Evolutionary conservation across 2,113 vertebrate genomes (phyloP).

Genomic region (Oxyruncus cristatus): DNA sequence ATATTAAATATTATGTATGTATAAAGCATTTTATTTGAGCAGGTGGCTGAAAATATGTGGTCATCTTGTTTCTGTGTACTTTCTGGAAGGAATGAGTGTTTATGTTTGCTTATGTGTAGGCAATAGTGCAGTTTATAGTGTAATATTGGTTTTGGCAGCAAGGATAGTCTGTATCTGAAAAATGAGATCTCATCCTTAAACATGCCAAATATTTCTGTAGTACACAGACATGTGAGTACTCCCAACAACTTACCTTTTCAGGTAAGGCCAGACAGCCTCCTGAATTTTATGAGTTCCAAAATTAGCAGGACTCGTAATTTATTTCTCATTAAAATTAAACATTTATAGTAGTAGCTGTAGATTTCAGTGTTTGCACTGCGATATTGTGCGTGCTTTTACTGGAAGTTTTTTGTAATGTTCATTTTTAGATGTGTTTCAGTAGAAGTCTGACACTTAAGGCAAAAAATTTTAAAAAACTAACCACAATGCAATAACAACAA

Average conservation of each 20-base stretch:
- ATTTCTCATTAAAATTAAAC: background rate
- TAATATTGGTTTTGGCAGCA: background rate
- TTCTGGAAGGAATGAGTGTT: background rate
- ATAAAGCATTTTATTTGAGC: background rate
- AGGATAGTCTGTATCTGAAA: background rate
- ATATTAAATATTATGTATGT: background rate
- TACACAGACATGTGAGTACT: background rate
- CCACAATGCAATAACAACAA: background rate
- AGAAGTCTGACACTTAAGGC: background rate
- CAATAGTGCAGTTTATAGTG: background rate
- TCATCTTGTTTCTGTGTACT: background rate
- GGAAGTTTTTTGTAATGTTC: background rate
- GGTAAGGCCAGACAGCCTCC: background rate
- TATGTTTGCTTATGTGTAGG: background rate
- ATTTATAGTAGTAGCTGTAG: background rate
- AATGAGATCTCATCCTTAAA: background rate
- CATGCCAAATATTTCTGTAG: background rate
- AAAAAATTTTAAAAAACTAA: background rate
- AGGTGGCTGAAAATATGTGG: background rate
- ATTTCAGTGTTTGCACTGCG: background rate
- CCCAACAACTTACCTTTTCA: background rate
- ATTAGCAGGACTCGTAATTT: background rate
- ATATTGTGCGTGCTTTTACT: accelerated
- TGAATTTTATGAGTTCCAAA: background rate
- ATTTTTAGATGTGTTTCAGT: background rate